Evolutionary conservation across 2,113 vertebrate species (phyloP).

Genomic region (Mobula birostris): DNA sequence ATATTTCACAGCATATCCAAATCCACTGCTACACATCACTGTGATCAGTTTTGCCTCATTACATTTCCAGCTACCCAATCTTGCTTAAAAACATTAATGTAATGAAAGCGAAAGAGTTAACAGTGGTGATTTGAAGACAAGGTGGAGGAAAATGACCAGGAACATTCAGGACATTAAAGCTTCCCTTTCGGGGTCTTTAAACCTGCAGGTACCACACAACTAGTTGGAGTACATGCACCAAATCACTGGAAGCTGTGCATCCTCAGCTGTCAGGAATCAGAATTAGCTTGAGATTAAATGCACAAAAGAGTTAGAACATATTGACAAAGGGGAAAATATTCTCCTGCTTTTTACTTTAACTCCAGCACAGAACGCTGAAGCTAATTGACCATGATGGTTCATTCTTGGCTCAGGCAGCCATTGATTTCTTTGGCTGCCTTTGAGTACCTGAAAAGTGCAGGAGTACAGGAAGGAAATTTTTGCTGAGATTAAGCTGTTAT

Average conservation of each 20-base stretch:
- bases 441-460: constrained; percentile 56
- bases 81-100: not conserved
- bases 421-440: constrained; percentile 54
- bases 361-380: constrained; percentile 30
- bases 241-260: not conserved
- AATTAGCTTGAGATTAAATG: constrained; percentile 35
- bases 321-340: constrained; percentile 17
- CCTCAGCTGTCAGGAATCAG: not conserved
- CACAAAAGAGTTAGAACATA: constrained; percentile 26
- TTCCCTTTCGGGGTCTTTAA: not conserved
- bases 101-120: not conserved
- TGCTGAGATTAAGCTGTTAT: constrained; percentile 72
- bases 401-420: constrained; percentile 15
- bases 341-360: constrained; percentile 1
- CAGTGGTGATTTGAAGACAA: not conserved
- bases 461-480: constrained; percentile 72
- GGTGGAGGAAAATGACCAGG: not conserved
- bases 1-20: not conserved
- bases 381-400: constrained; percentile 46
- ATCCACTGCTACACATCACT: too few species aligned
- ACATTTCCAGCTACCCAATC: not conserved
- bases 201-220: not conserved
- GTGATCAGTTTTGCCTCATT: too few species aligned
- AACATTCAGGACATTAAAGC: not conserved
- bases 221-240: not conserved